Percentiles rank a stretch among this genome's conserved stretches.
Evolutionary conservation across 64 coral and sea anemone species (phyloP).

Genomic region (Porites australiensis): DNA sequence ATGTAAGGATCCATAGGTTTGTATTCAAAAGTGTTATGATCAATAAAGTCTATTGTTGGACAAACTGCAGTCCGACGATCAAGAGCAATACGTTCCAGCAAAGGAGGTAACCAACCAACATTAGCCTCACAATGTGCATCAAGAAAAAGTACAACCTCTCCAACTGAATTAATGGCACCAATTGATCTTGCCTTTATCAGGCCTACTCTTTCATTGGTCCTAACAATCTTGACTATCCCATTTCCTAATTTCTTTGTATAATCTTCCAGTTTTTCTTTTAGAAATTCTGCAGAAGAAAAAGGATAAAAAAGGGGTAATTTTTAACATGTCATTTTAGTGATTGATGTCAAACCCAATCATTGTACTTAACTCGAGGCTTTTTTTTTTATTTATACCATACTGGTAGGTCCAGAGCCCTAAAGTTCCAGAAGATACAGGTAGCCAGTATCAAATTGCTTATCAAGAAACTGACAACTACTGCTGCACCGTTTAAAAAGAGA

Average conservation of each 20-base stretch:
- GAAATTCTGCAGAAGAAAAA: conserved; percentile 71
- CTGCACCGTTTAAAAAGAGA: no score
- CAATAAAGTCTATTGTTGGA: conserved; percentile 99
- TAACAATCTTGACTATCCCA: conserved; percentile 66
- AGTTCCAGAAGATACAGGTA: no score
- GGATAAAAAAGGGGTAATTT: not conserved
- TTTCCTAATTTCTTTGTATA: conserved; percentile 85
- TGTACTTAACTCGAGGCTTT: not conserved
- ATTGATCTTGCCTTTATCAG: conserved; percentile 92
- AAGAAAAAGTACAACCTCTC: conserved; percentile 89
- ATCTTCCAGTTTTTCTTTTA: conserved; percentile 81
- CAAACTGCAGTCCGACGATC: conserved; percentile 86
- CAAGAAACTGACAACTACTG: no score
- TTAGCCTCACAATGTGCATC: conserved; percentile 98
- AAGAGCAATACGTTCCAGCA: conserved; percentile 88
- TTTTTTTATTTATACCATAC: no score
- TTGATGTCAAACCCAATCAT: no score
- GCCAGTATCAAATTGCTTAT: no score
- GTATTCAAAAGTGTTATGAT: conserved; percentile 99
- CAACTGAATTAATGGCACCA: conserved; percentile 84
- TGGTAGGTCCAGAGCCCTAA: no score
- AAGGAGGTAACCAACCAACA: conserved; percentile 91
- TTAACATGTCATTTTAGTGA: no score
- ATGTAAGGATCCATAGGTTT: conserved; percentile 98
- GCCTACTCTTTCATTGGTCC: conserved; percentile 91